phyloP scores from a whole-genome alignment of 2,888 invertebrate species.

The Caenorhabditis wallacei region DNA sequence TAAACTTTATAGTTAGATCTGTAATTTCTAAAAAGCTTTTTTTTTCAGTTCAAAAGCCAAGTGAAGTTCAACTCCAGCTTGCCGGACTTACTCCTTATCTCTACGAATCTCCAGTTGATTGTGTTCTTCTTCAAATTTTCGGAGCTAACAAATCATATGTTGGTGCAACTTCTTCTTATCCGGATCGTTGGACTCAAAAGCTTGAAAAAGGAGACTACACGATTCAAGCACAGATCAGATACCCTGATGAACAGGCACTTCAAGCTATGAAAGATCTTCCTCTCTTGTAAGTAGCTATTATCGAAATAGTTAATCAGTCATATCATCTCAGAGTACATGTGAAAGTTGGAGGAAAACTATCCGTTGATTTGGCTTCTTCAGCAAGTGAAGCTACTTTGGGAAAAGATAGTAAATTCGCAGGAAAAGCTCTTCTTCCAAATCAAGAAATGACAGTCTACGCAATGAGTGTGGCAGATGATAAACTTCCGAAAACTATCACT shows the following conservation, averaged over 20 bases:
- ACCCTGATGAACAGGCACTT: constrained; percentile 91
- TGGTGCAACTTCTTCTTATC: constrained; percentile 93
- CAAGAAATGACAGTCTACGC: constrained; percentile 89
- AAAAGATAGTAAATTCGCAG: constrained; percentile 87
- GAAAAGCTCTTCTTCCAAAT: constrained; percentile 86
- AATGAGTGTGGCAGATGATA: constrained; percentile 90
- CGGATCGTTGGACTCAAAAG: constrained; percentile 91
- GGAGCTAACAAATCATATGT: constrained; percentile 93
- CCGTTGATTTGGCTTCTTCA: constrained; percentile 89
- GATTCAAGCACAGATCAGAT: constrained; percentile 91
- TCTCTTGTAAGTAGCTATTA: constrained; percentile 84
- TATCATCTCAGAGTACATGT: constrained; percentile 84
- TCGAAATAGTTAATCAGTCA: no score
- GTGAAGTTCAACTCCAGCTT: constrained; percentile 85
- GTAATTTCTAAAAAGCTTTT: constrained; percentile 9
- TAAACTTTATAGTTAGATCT: constrained; percentile 3
- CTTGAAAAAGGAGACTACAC: constrained; percentile 96
- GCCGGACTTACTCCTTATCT: constrained; percentile 91
- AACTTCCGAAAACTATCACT: constrained; percentile 85
- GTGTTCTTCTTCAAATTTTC: constrained; percentile 94
- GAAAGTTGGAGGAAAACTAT: constrained; percentile 88
- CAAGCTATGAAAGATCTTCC: constrained; percentile 91
- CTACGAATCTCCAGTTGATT: constrained; percentile 96
- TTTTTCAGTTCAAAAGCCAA: constrained; percentile 75
- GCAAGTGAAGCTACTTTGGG: constrained; percentile 87